These are phyloP conservation scores for Cyanocitta stelleri DNA, from an alignment of 2,113 vertebrate genomes.

Conservation along the genomic window DNA sequence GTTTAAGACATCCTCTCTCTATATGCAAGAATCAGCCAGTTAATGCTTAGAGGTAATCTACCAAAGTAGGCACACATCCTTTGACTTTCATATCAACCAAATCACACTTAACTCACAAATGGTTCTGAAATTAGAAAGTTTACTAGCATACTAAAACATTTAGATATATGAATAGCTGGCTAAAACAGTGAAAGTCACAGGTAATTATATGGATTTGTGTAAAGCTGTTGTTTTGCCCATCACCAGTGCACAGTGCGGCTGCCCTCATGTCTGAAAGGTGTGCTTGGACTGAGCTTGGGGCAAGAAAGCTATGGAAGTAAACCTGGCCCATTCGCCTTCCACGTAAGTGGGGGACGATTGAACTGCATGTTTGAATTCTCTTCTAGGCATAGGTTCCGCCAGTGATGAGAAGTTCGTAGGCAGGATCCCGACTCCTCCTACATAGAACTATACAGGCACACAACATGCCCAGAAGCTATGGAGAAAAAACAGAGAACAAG, in stretches of 20 bases:
- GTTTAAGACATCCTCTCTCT: not conserved
- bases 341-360: constrained; percentile 10
- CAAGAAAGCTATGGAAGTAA: constrained; percentile 64
- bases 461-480: constrained; percentile 91
- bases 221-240: constrained; percentile 66
- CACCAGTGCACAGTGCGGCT: constrained; percentile 70
- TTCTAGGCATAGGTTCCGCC: constrained; percentile 85
- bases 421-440: constrained; percentile 85
- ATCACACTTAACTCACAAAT: constrained; percentile 29
- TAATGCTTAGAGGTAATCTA: constrained; percentile 17
- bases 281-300: constrained; percentile 64
- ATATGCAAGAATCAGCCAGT: constrained; percentile 10
- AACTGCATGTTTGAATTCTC: constrained; percentile 10
- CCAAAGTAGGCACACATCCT: constrained; percentile 13
- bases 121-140: constrained; percentile 54
- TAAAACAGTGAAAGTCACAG: constrained; percentile 45
- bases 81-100: constrained; percentile 23
- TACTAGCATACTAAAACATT: constrained; percentile 45
- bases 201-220: constrained; percentile 12
- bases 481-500: constrained; percentile 28
- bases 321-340: constrained; percentile 55
- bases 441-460: constrained; percentile 90
- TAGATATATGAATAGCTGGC: constrained; percentile 54
- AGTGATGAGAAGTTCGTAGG: constrained; percentile 90
- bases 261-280: constrained; percentile 69